Conservation (phyloP, 2,113 vertebrate genomes). For the Panurus biarmicus region DNA sequence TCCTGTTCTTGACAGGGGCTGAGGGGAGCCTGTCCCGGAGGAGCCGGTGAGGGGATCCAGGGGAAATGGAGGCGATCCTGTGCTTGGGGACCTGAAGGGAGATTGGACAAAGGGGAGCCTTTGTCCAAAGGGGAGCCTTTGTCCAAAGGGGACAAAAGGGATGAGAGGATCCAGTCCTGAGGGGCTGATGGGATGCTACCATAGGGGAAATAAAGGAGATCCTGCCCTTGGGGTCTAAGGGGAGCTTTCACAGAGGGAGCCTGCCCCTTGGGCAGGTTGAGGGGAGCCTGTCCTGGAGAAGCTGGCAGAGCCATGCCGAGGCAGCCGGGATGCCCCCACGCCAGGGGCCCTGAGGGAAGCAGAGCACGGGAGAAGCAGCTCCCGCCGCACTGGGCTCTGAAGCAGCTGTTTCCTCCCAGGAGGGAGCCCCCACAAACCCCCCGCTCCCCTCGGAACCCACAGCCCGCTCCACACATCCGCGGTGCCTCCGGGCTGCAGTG, state of each 20-base stretch:
- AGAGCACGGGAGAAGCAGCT: background rate
- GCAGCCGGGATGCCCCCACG: fast-evolving
- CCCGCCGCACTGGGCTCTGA: fast-evolving
- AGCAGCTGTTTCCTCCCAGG: no score
- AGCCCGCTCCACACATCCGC: fast-evolving
- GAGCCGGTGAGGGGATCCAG: background rate
- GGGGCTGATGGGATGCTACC: fast-evolving
- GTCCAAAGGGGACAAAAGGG: no score
- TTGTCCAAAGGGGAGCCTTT: no score
- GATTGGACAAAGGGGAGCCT: no score
- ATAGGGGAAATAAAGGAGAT: background rate
- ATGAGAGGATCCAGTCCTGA: background rate
- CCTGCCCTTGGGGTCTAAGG: no score
- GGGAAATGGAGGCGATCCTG: background rate
- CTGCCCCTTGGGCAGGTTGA: background rate
- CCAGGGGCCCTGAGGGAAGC: background rate
- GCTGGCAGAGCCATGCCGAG: background rate
- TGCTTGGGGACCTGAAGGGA: background rate
- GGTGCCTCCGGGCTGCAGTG: background rate
- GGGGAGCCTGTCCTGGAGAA: background rate
- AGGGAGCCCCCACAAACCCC: background rate
- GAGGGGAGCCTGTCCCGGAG: background rate
- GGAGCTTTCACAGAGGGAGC: background rate
- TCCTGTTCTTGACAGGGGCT: background rate
- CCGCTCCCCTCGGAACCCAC: fast-evolving